phyloP scores from a whole-genome alignment of 1,140 invertebrate genomes.

The Bilobella aurantiaca region DNA sequence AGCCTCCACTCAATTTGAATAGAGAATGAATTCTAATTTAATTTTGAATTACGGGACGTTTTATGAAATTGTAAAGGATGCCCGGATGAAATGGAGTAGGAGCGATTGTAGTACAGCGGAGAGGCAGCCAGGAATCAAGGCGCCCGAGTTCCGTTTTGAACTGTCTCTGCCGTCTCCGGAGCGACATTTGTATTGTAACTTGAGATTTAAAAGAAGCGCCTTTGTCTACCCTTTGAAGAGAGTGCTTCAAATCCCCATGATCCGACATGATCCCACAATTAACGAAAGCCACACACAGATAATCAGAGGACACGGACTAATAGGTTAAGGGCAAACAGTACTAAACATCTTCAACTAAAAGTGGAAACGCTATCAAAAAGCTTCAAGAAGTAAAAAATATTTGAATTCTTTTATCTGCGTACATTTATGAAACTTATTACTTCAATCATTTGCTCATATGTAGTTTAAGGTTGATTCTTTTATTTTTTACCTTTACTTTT shows the following conservation, averaged over 20 bases:
- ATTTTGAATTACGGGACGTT: too few relatives aligned
- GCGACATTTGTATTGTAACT: slow-evolving; percentile 4
- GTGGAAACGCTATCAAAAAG: not conserved
- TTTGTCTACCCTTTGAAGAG: not conserved
- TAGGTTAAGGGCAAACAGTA: not conserved
- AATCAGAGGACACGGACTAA: not conserved
- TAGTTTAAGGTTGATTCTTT: too few relatives aligned
- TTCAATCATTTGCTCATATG: too few relatives aligned
- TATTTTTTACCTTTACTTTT: too few relatives aligned
- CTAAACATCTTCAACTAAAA: not conserved
- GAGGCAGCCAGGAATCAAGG: not conserved
- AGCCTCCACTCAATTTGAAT: too few relatives aligned
- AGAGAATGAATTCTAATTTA: too few relatives aligned
- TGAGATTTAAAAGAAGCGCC: slow-evolving; percentile 3
- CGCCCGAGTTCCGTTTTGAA: not conserved
- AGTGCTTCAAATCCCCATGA: not conserved
- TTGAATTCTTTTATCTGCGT: too few relatives aligned
- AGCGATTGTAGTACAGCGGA: not conserved
- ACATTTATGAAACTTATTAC: too few relatives aligned
- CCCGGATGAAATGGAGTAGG: not conserved
- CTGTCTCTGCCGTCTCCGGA: not conserved
- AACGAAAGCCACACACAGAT: not conserved
- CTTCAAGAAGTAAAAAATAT: too few relatives aligned
- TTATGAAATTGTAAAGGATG: not conserved
- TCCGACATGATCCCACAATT: not conserved